A percentile compares a stretch with the other conserved stretches of the same genome.
Evolutionary conservation across 2,888 invertebrate genomes (phyloP).

Genomic region (Parnassius orleans): DNA sequence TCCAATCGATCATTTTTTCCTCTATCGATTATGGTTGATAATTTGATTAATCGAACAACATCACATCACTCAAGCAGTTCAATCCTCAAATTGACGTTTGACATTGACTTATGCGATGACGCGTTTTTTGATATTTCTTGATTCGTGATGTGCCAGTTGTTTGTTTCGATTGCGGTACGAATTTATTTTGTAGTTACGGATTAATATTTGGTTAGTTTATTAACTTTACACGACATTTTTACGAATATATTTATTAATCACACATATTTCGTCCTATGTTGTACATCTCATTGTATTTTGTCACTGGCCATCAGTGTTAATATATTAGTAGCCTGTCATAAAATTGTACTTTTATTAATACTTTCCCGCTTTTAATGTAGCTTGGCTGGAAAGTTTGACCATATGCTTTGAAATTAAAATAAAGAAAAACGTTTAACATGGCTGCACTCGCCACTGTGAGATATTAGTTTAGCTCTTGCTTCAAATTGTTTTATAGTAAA

Average conservation of each 20-base stretch:
- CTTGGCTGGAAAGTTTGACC: slow-evolving; percentile 48
- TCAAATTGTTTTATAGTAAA: no score
- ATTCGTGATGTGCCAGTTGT: slow-evolving; percentile 60
- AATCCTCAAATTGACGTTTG: no score
- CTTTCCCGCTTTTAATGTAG: slow-evolving; percentile 36
- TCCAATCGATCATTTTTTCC: no score
- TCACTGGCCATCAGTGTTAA: slow-evolving; percentile 24
- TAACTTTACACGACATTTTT: slow-evolving; percentile 1
- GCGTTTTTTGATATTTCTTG: no score
- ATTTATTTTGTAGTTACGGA: slow-evolving; percentile 33
- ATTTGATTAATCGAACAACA: no score
- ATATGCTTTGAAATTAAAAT: slow-evolving; percentile 20
- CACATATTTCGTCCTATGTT: no score
- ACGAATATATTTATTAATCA: no score
- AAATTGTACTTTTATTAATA: slow-evolving; percentile 6
- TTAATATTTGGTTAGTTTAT: slow-evolving; percentile 21
- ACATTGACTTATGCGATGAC: no score
- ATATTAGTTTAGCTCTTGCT: no score
- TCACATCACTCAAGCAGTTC: no score
- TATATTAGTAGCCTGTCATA: slow-evolving; percentile 25
- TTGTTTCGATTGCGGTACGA: slow-evolving; percentile 30
- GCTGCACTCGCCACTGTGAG: no score
- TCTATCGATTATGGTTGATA: no score
- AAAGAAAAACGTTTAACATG: slow-evolving; percentile 1
- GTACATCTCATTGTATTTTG: not conserved